phyloP scores from a whole-genome alignment of 1,140 invertebrate genomes.

The Euura lappo region DNA sequence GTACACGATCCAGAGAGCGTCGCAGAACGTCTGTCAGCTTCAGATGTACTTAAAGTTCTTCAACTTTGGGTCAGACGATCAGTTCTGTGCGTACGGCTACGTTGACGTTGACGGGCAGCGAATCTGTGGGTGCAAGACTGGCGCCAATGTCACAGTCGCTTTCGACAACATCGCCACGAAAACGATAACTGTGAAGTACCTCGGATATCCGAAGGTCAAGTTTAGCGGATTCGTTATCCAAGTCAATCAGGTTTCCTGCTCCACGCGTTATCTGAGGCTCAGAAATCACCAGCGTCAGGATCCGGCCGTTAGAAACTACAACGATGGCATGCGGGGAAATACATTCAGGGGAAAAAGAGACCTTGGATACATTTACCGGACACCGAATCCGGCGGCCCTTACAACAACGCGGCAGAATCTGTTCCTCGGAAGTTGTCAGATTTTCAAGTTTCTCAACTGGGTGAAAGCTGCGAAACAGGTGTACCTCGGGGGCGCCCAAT shows the following conservation, averaged over 20 bases:
- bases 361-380: conserved; percentile 39
- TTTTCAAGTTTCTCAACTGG: conserved; percentile 44
- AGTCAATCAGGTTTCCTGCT: conserved; percentile 62
- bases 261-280: background rate
- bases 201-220: conserved; percentile 37
- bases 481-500: conserved; percentile 36
- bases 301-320: background rate
- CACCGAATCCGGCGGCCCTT: background rate
- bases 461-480: conserved; percentile 40
- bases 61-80: conserved; percentile 55
- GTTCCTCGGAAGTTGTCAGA: conserved; percentile 30
- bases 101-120: conserved; percentile 63
- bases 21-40: conserved; percentile 58
- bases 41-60: conserved; percentile 65
- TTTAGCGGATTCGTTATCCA: conserved; percentile 64
- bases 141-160: conserved; percentile 47
- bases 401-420: background rate
- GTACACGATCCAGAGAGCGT: conserved; percentile 59
- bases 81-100: conserved; percentile 57
- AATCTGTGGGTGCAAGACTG: conserved; percentile 64
- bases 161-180: conserved; percentile 31
- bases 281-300: background rate
- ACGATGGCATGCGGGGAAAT: background rate
- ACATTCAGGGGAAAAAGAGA: conserved; percentile 31
- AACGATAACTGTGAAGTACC: conserved; percentile 32